These are phyloP conservation scores for Triplophysa siluroides DNA, from an alignment of 2,113 vertebrate genomes.

Conservation along the genomic window DNA sequence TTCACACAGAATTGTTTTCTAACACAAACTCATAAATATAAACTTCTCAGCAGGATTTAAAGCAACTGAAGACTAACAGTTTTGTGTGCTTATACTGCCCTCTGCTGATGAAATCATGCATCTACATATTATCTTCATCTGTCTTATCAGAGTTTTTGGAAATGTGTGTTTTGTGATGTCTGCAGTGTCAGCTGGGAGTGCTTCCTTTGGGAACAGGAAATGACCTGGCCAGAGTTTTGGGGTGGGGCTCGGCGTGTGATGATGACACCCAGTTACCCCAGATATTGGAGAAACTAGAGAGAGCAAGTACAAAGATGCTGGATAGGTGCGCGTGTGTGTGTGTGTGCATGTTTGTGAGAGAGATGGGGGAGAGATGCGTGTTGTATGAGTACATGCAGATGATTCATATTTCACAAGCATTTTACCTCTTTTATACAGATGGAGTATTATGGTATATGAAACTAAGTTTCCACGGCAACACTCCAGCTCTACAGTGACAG, in stretches of 20 bases:
- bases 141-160: not conserved
- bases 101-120: conserved; percentile 15
- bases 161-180: conserved; percentile 8
- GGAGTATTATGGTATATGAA: conserved; percentile 98
- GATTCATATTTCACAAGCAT: not conserved
- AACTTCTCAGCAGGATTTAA: too few relatives aligned
- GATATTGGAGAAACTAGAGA: conserved; percentile 95
- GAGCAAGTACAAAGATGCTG: conserved; percentile 97
- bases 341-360: not conserved
- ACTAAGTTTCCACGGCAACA: conserved; percentile 88
- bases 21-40: too few relatives aligned
- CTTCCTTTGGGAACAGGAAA: conserved; percentile 95
- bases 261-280: conserved; percentile 94
- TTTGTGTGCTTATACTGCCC: conserved; percentile 17
- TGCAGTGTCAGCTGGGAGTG: conserved; percentile 93
- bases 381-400: not conserved
- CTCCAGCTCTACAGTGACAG: conserved; percentile 80
- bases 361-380: not conserved
- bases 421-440: conserved; percentile 69
- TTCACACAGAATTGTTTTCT: too few relatives aligned
- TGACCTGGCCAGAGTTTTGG: conserved; percentile 91
- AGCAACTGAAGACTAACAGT: too few relatives aligned
- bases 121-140: not conserved
- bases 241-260: conserved; percentile 96
- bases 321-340: conserved; percentile 78